These are phyloP conservation scores for Oligia latruncula DNA, from an alignment of 2,888 invertebrate species.

Conservation along the genomic window DNA sequence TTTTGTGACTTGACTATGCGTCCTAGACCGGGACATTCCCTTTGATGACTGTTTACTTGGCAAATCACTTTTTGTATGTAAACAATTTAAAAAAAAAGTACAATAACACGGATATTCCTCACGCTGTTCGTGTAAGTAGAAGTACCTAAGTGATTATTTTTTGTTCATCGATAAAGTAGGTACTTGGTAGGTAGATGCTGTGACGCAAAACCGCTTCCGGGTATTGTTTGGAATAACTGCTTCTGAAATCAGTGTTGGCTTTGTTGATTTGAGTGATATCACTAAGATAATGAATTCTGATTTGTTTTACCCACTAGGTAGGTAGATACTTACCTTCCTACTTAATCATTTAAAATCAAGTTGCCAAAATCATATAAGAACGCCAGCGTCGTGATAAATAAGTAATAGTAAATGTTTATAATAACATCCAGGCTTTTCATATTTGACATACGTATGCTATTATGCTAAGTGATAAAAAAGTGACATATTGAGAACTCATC, in stretches of 20 bases:
- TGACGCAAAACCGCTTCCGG: slow-evolving; percentile 30
- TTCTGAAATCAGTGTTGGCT: not conserved
- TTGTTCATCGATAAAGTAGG: slow-evolving; percentile 1
- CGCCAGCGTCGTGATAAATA: not conserved
- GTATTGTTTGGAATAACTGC: slow-evolving; percentile 30
- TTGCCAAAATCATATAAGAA: not conserved
- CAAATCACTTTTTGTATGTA: slow-evolving; percentile 21
- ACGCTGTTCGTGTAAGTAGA: slow-evolving; percentile 4
- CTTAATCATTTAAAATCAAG: no score
- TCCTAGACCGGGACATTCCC: slow-evolving; percentile 14
- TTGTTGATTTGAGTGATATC: slow-evolving; percentile 3
- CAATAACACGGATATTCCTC: slow-evolving; percentile 40
- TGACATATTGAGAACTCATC: not conserved
- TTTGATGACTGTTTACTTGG: not conserved
- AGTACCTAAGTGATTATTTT: not conserved
- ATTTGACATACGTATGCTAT: not conserved
- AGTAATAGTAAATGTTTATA: not conserved
- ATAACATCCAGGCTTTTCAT: not conserved
- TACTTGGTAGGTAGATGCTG: not conserved
- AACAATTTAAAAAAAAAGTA: slow-evolving; percentile 17
- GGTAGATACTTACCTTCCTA: no score
- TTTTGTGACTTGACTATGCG: not conserved
- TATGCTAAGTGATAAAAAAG: not conserved
- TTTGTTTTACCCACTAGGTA: not conserved
- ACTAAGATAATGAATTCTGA: not conserved